Conservation (phyloP, 1,140 invertebrate species). For the Lucilia cuprina region DNA sequence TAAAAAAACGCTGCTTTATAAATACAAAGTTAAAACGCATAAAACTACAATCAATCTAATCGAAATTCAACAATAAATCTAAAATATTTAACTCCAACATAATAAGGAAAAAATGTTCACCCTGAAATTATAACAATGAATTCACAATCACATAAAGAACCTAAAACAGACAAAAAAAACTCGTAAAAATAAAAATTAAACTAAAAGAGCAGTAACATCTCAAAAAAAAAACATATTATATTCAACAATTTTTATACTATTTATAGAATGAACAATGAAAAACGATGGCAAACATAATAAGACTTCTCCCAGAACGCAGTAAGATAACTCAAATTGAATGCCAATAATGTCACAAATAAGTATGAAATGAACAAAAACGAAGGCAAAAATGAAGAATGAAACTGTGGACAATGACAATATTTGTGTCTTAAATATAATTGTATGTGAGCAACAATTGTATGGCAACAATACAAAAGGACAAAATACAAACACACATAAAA, state of each 20-base stretch:
- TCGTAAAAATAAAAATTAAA: too few species aligned
- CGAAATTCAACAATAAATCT: too few species aligned
- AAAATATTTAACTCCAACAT: too few species aligned
- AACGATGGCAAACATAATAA: background rate
- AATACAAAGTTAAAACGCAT: too few species aligned
- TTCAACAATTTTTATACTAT: background rate
- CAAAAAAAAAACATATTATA: too few species aligned
- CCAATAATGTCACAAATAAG: background rate
- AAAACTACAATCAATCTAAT: too few species aligned
- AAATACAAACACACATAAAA: background rate
- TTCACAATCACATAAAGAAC: too few species aligned
- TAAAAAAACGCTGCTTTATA: too few species aligned
- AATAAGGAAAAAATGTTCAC: too few species aligned
- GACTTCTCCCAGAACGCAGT: background rate
- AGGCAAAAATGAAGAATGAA: background rate
- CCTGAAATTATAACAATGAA: too few species aligned
- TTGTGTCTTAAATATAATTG: background rate
- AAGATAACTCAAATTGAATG: constrained; percentile 3
- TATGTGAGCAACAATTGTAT: background rate
- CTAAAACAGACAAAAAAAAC: too few species aligned
- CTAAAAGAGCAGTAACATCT: too few species aligned
- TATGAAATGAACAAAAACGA: background rate
- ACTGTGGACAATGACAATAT: background rate
- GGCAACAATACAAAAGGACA: background rate
- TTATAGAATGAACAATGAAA: background rate